These are phyloP conservation scores for Setipinna tenuifilis DNA, from an alignment of 2,797 vertebrate species.

Conservation along the genomic window DNA sequence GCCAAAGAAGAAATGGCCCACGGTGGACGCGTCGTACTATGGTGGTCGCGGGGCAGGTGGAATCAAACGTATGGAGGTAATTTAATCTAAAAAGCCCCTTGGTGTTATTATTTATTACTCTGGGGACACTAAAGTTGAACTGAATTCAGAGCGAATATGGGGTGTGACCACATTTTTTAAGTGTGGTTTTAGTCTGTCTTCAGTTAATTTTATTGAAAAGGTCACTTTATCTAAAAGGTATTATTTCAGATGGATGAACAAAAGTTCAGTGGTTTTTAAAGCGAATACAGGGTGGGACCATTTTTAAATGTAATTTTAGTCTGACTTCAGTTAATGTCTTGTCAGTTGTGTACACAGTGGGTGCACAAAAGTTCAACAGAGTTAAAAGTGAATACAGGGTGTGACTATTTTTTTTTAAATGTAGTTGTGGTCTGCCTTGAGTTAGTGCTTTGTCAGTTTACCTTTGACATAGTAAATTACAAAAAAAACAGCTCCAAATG, in stretches of 20 bases:
- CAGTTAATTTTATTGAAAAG: background rate
- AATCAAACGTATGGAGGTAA: slow-evolving; percentile 75
- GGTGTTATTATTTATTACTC: background rate
- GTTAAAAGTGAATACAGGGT: background rate
- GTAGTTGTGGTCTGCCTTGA: background rate
- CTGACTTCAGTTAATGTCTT: no score
- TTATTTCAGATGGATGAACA: no score
- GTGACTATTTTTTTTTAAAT: slow-evolving; percentile 50
- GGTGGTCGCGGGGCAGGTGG: slow-evolving; percentile 87
- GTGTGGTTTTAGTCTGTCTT: no score
- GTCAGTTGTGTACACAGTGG: background rate
- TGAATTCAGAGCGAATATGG: no score
- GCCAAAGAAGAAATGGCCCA: slow-evolving; percentile 85
- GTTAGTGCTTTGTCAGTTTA: background rate
- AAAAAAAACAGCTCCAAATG: background rate
- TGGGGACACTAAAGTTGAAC: no score
- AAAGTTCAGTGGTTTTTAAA: no score
- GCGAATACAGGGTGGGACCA: slow-evolving; percentile 50
- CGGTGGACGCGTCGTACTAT: slow-evolving; percentile 87
- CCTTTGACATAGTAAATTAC: no score
- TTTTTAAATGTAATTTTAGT: background rate
- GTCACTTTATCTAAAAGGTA: background rate
- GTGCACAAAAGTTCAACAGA: background rate
- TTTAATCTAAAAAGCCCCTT: background rate
- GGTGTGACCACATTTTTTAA: slow-evolving; percentile 53